Evolutionary conservation across 2,797 vertebrate genomes (phyloP), one percentile per base, ranked within the genome.

Genomic region (Phataginus tricuspis): DNA sequence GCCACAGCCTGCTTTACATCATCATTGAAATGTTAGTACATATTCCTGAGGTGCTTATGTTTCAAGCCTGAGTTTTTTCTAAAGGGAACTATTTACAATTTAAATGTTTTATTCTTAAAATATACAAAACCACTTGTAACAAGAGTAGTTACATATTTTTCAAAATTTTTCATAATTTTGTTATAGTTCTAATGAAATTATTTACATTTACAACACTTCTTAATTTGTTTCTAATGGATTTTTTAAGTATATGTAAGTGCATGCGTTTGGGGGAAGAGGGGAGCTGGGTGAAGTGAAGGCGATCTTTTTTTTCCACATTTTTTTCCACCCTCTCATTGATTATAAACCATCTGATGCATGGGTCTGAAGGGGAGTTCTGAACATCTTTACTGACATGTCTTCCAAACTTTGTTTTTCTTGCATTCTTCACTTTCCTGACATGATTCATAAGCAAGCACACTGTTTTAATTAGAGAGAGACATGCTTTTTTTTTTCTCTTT

Each of bases 361-460:
- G 69, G 19, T 34, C 86, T 90, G 95, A 95, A 96, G 93, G 93
- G 86, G 96, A 89, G 94, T 96, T 89, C 77, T 63, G 89, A 96
- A 85, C 83, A 86, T 94, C 94, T 93, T 96, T 89, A 39, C 91
- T 74, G 75, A 93, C 59, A 55, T 51, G 89, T 80, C 79, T 96
- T 94, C 96, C 93, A 86, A 95, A 95, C 75, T 97, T 94, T 89
- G 88, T 91, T 96, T 95, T 95, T 68, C 77, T 89, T 57, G 23
- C 5, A 9, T 83, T 94, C 95, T 91, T 96, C 85, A 86, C 96
- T 77, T 97, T 94, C 86, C 61, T 95, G 68, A 91, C 71, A 64
- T 97, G 95, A 97, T 96, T 97, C 96, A 94, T 95, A 90, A 96
- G 55, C 34, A 95, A 39, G 37, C 84, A 64, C 31, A 31, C 51